A percentile compares a stretch with the other conserved stretches of the same genome.
Conservation (phyloP, 2,797 vertebrate species). For the Siniperca scherzeri region DNA sequence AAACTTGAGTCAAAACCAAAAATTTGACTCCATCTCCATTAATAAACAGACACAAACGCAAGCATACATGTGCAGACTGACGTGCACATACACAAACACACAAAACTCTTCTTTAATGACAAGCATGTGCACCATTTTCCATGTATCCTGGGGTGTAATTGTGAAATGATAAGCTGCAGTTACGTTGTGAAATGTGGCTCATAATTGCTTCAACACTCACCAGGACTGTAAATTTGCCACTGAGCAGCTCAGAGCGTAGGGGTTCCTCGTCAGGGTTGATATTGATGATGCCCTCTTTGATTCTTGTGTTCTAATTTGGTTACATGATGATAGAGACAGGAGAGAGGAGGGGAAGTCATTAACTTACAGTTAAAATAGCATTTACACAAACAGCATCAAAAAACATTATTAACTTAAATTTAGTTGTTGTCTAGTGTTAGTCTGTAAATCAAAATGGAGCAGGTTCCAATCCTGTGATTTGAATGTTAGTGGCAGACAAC, state of each 20-base stretch:
- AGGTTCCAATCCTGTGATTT: neutral
- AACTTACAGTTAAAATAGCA: neutral
- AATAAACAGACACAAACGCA: constrained; percentile 6
- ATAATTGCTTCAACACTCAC: constrained; percentile 75
- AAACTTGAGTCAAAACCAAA: neutral
- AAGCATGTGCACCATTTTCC: neutral
- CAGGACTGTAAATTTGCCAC: constrained; percentile 91
- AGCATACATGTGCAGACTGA: neutral
- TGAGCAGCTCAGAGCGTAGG: constrained; percentile 87
- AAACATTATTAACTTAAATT: neutral
- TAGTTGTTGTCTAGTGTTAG: neutral
- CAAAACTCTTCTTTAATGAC: neutral
- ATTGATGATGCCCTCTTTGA: constrained; percentile 91
- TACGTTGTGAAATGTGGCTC: neutral
- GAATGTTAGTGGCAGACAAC: neutral
- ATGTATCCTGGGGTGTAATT: neutral
- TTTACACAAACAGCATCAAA: constrained; percentile 4
- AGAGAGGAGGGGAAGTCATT: neutral
- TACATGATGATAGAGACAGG: neutral
- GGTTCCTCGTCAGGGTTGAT: constrained; percentile 91
- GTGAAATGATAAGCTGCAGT: constrained; percentile 5
- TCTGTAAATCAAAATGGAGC: neutral
- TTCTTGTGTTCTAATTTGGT: constrained; percentile 86
- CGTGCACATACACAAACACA: neutral
- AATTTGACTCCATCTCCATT: neutral